Percentiles rank a stretch among this genome's conserved stretches.
phyloP scores from a whole-genome alignment of 2,797 vertebrate species.

The Tangara arthus region DNA sequence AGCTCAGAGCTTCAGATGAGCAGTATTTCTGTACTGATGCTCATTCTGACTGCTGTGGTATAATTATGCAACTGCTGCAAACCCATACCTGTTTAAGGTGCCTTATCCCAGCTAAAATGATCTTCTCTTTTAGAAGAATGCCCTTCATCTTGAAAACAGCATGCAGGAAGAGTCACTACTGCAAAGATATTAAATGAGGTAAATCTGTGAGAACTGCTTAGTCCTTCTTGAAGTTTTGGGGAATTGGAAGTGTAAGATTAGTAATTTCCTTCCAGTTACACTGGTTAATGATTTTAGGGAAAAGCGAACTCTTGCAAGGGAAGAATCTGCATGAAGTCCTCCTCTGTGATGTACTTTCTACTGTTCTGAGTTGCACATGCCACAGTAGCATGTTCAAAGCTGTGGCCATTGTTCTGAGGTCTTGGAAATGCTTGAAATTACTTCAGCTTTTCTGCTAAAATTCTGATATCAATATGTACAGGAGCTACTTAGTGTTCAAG shows the following conservation, averaged over 20 bases:
- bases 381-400: background rate
- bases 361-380: background rate
- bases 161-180: background rate
- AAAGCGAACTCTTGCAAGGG: background rate
- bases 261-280: background rate
- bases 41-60: background rate
- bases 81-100: background rate
- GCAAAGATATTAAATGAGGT: background rate
- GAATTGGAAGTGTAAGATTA: background rate
- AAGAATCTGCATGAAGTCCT: background rate
- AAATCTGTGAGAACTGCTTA: background rate
- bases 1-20: background rate
- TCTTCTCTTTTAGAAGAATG: background rate
- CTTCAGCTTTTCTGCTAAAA: background rate
- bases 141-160: background rate
- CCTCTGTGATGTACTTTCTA: background rate
- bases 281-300: background rate
- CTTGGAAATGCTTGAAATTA: background rate
- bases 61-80: background rate
- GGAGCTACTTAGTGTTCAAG: background rate
- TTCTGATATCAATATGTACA: background rate
- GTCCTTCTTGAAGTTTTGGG: background rate
- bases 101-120: background rate
- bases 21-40: background rate
- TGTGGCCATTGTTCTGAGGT: background rate